phyloP scores from a whole-genome alignment of 2,797 vertebrate species.

The Hypotaenidia okinawae region DNA sequence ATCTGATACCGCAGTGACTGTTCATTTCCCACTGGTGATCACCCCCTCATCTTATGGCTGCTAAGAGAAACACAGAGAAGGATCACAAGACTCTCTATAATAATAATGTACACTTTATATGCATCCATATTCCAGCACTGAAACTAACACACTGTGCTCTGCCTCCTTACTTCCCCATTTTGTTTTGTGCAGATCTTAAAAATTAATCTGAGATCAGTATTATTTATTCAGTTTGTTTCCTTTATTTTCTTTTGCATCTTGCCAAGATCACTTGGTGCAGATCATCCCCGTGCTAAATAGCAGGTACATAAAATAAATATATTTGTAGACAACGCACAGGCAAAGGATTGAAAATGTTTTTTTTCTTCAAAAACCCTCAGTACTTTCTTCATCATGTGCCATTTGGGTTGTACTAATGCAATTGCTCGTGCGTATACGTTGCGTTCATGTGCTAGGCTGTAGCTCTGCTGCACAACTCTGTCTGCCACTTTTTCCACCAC shows the following conservation, averaged over 20 bases:
- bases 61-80: constrained; percentile 5
- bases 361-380: neutral
- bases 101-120: neutral
- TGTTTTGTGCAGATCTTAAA: neutral
- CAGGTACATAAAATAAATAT: neutral
- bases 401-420: neutral
- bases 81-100: constrained; percentile 13
- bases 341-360: neutral
- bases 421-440: neutral
- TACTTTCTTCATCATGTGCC: neutral
- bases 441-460: neutral
- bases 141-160: neutral
- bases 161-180: neutral
- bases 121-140: neutral
- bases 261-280: neutral
- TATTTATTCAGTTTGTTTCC: neutral
- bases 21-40: constrained; percentile 8
- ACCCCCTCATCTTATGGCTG: neutral
- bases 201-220: neutral
- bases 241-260: neutral
- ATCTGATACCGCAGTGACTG: neutral
- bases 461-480: neutral
- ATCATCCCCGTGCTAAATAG: neutral
- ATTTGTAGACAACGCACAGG: neutral
- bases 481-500: neutral